A percentile compares a stretch with the other conserved stretches of the same genome.
phyloP scores from a whole-genome alignment of 2,113 vertebrate genomes.

The Machaerirhynchus nigripectus region DNA sequence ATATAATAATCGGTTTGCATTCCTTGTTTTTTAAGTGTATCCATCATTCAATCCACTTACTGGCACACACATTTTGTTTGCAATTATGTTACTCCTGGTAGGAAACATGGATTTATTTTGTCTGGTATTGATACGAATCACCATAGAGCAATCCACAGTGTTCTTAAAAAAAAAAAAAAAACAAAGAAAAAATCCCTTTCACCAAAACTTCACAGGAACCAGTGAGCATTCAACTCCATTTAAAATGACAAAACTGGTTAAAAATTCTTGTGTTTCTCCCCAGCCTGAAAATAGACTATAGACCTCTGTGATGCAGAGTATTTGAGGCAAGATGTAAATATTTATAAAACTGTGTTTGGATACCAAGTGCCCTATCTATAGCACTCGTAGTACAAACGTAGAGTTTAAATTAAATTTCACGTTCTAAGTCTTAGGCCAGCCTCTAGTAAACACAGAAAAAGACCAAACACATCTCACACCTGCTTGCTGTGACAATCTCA shows the following conservation, averaged over 20 bases:
- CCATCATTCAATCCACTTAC: background rate
- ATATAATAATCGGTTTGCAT: background rate
- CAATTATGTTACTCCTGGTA: background rate
- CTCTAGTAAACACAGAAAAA: background rate
- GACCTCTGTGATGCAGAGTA: background rate
- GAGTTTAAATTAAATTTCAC: background rate
- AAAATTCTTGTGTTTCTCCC: background rate
- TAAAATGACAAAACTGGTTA: background rate
- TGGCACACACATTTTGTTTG: too few species aligned
- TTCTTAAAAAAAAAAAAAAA: background rate
- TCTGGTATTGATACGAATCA: background rate
- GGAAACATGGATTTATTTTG: background rate
- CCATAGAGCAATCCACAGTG: background rate
- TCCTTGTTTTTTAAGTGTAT: background rate
- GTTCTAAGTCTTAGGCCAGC: background rate
- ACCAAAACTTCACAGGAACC: background rate
- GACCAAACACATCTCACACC: background rate
- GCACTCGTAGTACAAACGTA: background rate
- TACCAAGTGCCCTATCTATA: background rate
- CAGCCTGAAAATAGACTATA: background rate
- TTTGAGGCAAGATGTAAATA: background rate
- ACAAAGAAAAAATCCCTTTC: background rate
- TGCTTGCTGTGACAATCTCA: background rate
- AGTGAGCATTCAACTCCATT: background rate
- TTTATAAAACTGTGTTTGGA: background rate